phyloP scores from a whole-genome alignment of 2,888 invertebrate species.

The Rhopalosiphum nymphaeae region DNA sequence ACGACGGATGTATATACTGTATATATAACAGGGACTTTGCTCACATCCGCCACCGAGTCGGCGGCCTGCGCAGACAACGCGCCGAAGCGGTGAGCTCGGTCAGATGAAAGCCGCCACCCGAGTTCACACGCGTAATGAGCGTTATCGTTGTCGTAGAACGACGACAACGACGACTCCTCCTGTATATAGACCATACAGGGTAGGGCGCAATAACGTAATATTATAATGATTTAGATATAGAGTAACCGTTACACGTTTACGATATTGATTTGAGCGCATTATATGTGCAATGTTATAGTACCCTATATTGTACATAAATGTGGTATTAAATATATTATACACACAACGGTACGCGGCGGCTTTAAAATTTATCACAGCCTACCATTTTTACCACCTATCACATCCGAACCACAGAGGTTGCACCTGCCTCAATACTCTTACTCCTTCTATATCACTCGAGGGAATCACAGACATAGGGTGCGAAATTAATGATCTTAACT shows the following conservation, averaged over 20 bases:
- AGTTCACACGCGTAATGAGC: not conserved
- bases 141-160: not conserved
- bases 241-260: not conserved
- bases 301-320: not conserved
- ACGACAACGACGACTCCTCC: not conserved
- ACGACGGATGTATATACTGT: not conserved
- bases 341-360: not conserved
- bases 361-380: not conserved
- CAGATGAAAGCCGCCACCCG: conserved; percentile 2
- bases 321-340: not conserved
- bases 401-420: not conserved
- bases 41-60: not conserved
- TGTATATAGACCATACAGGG: not conserved
- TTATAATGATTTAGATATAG: not conserved
- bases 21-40: not conserved
- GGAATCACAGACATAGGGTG: not conserved
- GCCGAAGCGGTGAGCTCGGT: not conserved
- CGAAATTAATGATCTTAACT: not conserved
- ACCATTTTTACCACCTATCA: not conserved
- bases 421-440: not conserved
- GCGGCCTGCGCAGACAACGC: not conserved
- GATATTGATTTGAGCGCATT: not conserved
- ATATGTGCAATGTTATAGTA: not conserved
- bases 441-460: not conserved
- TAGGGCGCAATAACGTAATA: not conserved